These are phyloP conservation scores for Zingel zingel DNA, from an alignment of 2,113 vertebrate species.

Conservation along the genomic window DNA sequence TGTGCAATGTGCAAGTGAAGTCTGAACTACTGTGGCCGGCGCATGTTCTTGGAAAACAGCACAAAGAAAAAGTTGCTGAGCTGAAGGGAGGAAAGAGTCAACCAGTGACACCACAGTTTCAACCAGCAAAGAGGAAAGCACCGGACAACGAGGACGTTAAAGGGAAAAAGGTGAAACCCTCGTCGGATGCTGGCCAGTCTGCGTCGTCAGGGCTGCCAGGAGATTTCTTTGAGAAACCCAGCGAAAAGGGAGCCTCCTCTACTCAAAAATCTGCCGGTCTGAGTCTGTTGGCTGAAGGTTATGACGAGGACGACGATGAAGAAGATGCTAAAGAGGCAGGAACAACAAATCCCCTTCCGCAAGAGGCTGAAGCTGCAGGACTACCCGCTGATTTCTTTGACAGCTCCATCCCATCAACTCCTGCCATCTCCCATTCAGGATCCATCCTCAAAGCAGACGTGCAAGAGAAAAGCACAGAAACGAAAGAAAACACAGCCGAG, in stretches of 20 bases:
- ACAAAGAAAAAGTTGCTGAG: slow-evolving; percentile 90
- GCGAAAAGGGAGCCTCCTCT: neutral
- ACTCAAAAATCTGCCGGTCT: slow-evolving; percentile 68
- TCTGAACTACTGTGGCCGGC: slow-evolving; percentile 93
- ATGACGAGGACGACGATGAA: slow-evolving; percentile 82
- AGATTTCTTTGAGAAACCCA: slow-evolving; percentile 81
- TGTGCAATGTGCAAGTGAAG: slow-evolving; percentile 92
- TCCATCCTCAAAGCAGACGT: slow-evolving; percentile 92
- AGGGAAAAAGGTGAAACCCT: slow-evolving; percentile 84
- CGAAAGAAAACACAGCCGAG: slow-evolving; percentile 91
- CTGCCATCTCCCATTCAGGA: slow-evolving; percentile 90
- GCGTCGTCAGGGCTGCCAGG: slow-evolving; percentile 73
- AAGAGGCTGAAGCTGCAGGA: slow-evolving; percentile 56
- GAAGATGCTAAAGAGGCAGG: slow-evolving; percentile 60
- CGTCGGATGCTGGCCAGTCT: slow-evolving; percentile 36
- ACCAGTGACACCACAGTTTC: slow-evolving; percentile 28
- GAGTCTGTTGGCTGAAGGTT: slow-evolving; percentile 85
- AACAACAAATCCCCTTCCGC: slow-evolving; percentile 3
- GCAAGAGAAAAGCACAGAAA: slow-evolving; percentile 86
- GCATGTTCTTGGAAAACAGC: slow-evolving; percentile 92
- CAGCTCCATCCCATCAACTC: slow-evolving; percentile 81
- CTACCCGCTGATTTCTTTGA: slow-evolving; percentile 89
- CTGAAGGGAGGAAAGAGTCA: slow-evolving; percentile 84
- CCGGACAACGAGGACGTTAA: slow-evolving; percentile 73
- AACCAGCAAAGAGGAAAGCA: slow-evolving; percentile 86